phyloP scores from a whole-genome alignment of 2,113 vertebrate genomes.

The Phalacrocorax pelagicus region DNA sequence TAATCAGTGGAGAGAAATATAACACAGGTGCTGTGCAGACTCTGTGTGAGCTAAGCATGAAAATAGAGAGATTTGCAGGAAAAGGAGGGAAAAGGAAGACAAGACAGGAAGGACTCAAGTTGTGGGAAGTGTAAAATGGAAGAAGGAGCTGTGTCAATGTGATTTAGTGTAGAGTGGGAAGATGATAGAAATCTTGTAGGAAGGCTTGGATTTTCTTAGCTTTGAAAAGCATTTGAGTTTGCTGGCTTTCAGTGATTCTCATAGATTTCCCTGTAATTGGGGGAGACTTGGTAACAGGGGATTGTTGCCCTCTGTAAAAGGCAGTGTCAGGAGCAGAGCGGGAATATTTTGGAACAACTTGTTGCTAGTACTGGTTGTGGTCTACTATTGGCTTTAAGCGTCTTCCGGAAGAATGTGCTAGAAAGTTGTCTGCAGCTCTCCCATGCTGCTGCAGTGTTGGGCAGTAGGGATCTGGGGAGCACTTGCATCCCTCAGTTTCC shows the following conservation, averaged over 20 bases:
- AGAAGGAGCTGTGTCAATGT: conserved; percentile 22
- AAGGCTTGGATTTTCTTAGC: conserved; percentile 37
- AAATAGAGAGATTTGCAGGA: not conserved
- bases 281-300: not conserved
- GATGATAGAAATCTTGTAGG: conserved; percentile 31
- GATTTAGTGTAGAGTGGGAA: conserved; percentile 45
- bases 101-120: conserved; percentile 10
- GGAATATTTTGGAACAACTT: not conserved
- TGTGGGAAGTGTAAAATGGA: conserved; percentile 51
- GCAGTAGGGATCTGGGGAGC: not conserved
- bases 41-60: not conserved
- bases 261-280: not conserved
- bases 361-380: not conserved
- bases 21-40: not conserved
- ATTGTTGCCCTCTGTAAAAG: not conserved
- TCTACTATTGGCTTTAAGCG: not conserved
- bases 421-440: not conserved
- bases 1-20: not conserved
- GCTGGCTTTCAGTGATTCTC: not conserved
- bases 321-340: not conserved
- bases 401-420: not conserved
- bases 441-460: not conserved
- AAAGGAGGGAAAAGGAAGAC: conserved; percentile 14
- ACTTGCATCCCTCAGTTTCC: not conserved
- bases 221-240: not conserved